Base-by-base conservation (phyloP, 2,888 invertebrate genomes). In the Hemicrepidius hirtus region DNA sequence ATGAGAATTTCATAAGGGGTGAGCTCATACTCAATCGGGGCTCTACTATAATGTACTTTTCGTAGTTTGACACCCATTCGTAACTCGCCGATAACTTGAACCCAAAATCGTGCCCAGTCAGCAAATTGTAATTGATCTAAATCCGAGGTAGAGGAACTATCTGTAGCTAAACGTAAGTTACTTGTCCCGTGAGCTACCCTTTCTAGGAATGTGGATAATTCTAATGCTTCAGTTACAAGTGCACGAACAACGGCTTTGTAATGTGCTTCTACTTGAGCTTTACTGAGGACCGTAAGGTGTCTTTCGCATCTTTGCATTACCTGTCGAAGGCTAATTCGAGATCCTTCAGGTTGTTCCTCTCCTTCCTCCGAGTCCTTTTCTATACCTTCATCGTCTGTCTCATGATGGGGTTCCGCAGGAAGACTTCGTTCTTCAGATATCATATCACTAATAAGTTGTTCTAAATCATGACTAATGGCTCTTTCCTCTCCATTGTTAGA, bases 1-100 rank as follows among this genome's bases (percentile, higher is more conserved):
- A 98, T 96, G 68, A 98, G 90, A 83, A 97, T 97, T 88, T 98
- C 98, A 84, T 97, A 98, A 12, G 98, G 98, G 53, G 98, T 98
- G 80, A 98, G 87, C 86, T 97, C 97, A 86, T 94, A 98, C 86
- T 98, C 97, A 74, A 95, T 93, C 7, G 94, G 94, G 10, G 94
- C 91, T 82, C 93, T 89, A 74, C 93, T 91, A 85, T 90, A 91
- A 84, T 92, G 92, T 28, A 95, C 93, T 87, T 97, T 97, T 88
- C 97, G 97, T 85, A 98, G 89, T 85, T 97, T 94, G 7, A 98
- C 97, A 21, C 98, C 98, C 85, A 94, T 93, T 64, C 98, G 89
- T 71, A 98, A 89, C 85, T 98, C 96, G 77, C 94, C 93, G 85
- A 98, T 97, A 50, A 98, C 97, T 41, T 97, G 97, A 85, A 96